Evolutionary conservation across 2,113 vertebrate genomes (phyloP).

Genomic region (Acrocephalus arundinaceus): DNA sequence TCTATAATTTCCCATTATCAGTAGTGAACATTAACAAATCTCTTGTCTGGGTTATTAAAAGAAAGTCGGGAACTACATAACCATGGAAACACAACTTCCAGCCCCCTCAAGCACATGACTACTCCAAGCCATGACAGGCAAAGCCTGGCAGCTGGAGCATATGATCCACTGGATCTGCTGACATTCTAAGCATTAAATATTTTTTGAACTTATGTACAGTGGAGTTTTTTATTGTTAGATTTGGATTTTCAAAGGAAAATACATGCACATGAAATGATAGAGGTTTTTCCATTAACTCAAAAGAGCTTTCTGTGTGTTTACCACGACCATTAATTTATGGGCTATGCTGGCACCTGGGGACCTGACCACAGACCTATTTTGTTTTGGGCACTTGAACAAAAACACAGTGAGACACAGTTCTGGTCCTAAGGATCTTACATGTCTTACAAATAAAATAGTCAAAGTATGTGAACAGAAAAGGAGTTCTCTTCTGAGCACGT

Average conservation of each 20-base stretch:
- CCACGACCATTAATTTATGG: background rate
- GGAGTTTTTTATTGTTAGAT: background rate
- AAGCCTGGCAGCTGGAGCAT: background rate
- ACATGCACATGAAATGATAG: background rate
- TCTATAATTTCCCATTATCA: background rate
- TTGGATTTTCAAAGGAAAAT: background rate
- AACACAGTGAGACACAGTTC: background rate
- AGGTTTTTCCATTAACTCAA: background rate
- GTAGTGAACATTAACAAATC: slow-evolving; percentile 22
- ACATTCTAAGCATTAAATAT: background rate
- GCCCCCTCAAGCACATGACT: slow-evolving; percentile 37
- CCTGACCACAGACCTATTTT: background rate
- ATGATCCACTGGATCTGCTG: background rate
- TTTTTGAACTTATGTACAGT: background rate
- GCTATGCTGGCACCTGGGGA: background rate
- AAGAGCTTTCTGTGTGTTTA: background rate
- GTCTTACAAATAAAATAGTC: background rate
- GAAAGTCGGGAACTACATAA: slow-evolving; percentile 33
- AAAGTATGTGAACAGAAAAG: background rate
- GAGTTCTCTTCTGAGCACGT: rapidly evolving
- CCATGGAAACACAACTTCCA: slow-evolving; percentile 57
- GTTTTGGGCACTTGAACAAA: background rate
- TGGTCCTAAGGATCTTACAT: background rate
- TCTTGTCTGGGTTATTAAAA: slow-evolving; percentile 56
- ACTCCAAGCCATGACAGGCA: background rate